Evolutionary conservation across 1,140 invertebrate species (phyloP).

Genomic region (Drosophila auraria): DNA sequence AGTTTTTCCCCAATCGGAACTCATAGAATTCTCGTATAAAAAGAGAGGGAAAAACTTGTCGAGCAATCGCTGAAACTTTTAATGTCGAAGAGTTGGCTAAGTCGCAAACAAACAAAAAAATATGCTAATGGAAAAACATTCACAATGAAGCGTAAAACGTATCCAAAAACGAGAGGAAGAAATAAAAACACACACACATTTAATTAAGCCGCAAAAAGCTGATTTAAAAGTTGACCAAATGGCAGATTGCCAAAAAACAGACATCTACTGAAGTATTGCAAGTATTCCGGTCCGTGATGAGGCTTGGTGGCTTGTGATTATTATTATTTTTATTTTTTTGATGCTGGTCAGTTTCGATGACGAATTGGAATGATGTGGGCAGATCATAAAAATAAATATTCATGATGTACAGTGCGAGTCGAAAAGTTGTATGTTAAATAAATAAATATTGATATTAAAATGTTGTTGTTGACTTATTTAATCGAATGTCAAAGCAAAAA

Average conservation of each 20-base stretch:
- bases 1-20: constrained; percentile 40
- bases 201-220: constrained; percentile 58
- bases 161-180: constrained; percentile 34
- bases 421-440: background rate
- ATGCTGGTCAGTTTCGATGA: constrained; percentile 54
- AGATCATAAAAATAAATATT: constrained; percentile 36
- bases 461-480: background rate
- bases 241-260: constrained; percentile 48
- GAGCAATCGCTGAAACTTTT: constrained; percentile 47
- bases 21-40: constrained; percentile 27
- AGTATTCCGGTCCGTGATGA: constrained; percentile 29
- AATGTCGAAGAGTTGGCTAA: constrained; percentile 57
- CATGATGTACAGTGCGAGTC: constrained; percentile 1
- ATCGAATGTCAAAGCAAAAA: background rate
- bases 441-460: background rate
- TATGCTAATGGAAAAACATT: constrained; percentile 42
- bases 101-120: constrained; percentile 41
- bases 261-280: constrained; percentile 35
- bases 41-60: constrained; percentile 39
- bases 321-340: background rate
- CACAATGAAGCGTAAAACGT: constrained; percentile 70
- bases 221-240: constrained; percentile 70
- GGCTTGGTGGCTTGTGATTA: constrained; percentile 8
- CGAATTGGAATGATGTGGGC: constrained; percentile 66
- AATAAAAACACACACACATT: constrained; percentile 21